Base-by-base conservation (phyloP, 2,888 invertebrate genomes). In the Parthenolecanium corni region DNA sequence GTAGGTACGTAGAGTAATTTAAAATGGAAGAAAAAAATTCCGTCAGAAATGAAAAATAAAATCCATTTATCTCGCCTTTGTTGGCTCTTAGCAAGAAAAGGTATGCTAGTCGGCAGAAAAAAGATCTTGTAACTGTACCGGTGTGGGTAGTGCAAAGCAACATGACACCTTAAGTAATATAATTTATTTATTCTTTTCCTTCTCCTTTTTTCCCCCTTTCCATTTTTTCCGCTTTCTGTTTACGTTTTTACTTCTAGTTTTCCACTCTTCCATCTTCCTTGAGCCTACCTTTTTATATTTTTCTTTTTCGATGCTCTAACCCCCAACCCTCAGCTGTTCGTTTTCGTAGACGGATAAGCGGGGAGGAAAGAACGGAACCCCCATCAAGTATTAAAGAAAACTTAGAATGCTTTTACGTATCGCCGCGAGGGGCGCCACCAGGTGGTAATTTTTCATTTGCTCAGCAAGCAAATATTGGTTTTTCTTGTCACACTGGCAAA, bases 1-100 rank as follows among this genome's bases (percentile, higher is more conserved):
- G 47, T 38, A 47, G 20, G 58, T 58, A 58, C 49, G 47, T 38
- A 47, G 20, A 49, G 58, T 58, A 58, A 58, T 58, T 58, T 58
- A 58, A 36, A 49, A 46, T 49, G 49, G 57, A 36, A 57, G 47
- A 49, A 58, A 58, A 57, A 58, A 58, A 49, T 58, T 58, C 36
- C 58, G 47, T 58, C 47, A 58, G 58, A 62, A 53, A 62, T 62
- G 62, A 62, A 62, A 62, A 62, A 62, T 62, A 62, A 62, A 62
- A 62, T 62, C 46, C 62, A 62, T 62, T 62, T 62, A 62, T 62
- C 62, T 62, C 52, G 42, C 62, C 53, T 62, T 62, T 53, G 52
- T 53, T 62, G 62, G 47, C 49, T 58, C 58, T 47, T 47, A 49
- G 58, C 58, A 49, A 21, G 20, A 49, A 58, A 58, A 58, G 49